Conservation (phyloP, 2,113 vertebrate genomes). For the Pavo muticus region DNA sequence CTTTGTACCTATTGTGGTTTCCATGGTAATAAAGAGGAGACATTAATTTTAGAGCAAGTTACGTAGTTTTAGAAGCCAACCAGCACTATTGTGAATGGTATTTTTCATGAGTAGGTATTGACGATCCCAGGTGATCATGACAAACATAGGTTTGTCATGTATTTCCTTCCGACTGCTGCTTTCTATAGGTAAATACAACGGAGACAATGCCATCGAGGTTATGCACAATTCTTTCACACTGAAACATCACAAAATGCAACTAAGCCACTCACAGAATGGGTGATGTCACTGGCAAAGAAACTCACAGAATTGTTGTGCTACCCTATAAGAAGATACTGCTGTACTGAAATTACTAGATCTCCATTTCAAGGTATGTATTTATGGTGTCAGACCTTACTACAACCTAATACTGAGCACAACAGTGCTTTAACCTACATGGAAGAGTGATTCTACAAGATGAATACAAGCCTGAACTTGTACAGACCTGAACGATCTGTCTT, state of each 20-base stretch:
- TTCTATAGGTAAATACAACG: background rate
- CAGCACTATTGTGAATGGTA: background rate
- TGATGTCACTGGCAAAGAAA: background rate
- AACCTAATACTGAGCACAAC: background rate
- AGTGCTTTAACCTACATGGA: background rate
- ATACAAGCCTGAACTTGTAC: background rate
- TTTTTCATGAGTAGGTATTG: background rate
- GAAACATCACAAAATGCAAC: background rate
- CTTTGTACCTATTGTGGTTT: background rate
- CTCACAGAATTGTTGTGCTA: background rate
- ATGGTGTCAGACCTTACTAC: background rate
- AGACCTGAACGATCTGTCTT: background rate
- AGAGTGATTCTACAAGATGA: background rate
- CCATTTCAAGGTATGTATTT: background rate
- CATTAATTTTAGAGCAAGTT: background rate
- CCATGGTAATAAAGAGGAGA: background rate
- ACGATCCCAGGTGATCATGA: background rate
- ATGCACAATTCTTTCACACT: rapidly evolving
- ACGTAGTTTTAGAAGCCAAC: background rate
- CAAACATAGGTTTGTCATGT: rapidly evolving
- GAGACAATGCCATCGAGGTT: background rate
- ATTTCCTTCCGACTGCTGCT: background rate
- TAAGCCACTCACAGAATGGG: background rate
- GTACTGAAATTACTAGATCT: background rate
- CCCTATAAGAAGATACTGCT: background rate